Evolutionary conservation across 2,113 vertebrate genomes (phyloP).

Genomic region (Rhineura floridana): DNA sequence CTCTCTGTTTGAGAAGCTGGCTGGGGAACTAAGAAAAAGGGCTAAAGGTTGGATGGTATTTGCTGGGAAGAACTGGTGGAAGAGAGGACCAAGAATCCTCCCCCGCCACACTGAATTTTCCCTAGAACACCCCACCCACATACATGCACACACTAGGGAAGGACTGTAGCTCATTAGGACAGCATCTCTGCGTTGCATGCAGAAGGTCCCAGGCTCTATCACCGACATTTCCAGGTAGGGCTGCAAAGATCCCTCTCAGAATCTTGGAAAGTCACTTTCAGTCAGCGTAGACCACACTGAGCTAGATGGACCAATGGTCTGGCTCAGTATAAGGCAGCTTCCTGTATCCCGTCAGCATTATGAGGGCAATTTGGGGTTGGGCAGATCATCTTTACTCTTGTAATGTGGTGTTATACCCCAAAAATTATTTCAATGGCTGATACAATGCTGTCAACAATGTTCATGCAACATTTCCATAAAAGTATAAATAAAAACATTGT

Average conservation of each 20-base stretch:
- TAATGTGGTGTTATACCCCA: neutral
- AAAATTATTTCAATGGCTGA: neutral
- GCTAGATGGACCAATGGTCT: too few species aligned
- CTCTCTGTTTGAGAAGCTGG: neutral
- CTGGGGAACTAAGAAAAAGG: neutral
- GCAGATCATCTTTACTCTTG: neutral
- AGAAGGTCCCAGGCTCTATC: too few species aligned
- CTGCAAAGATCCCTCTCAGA: too few species aligned
- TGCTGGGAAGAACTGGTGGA: too few species aligned
- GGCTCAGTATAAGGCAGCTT: too few species aligned
- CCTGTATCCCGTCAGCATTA: too few species aligned
- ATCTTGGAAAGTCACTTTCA: too few species aligned
- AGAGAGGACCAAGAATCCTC: neutral
- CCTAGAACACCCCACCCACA: neutral
- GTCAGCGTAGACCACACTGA: too few species aligned
- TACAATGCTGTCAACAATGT: neutral
- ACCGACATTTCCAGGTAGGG: too few species aligned
- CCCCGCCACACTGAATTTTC: neutral
- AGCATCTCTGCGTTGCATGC: too few species aligned
- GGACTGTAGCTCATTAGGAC: too few species aligned
- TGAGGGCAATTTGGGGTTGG: neutral
- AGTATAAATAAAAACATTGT: neutral
- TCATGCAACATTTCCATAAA: neutral
- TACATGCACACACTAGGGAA: too few species aligned
- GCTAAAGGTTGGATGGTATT: neutral